Percentiles rank a stretch among this genome's conserved stretches.
Conservation (phyloP, 2,888 invertebrate species). For the Melanotus villosus region DNA sequence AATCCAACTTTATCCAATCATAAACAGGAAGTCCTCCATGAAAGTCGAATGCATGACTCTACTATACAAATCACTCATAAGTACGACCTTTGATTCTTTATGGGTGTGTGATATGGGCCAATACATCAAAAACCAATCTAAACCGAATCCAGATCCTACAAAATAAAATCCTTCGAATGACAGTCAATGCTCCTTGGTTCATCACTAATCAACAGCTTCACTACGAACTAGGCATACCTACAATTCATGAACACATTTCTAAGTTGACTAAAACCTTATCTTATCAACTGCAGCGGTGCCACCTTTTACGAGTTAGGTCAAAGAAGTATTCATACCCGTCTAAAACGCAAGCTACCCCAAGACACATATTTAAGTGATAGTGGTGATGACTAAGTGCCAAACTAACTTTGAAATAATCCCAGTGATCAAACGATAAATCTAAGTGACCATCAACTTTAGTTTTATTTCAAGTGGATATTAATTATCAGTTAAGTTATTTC, state of each 20-base stretch:
- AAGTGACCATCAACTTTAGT: too few species aligned
- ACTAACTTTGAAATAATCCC: too few species aligned
- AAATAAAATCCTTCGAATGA: background rate
- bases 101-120: background rate
- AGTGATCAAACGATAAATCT: too few species aligned
- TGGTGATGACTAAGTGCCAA: too few species aligned
- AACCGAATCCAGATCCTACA: background rate
- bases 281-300: background rate
- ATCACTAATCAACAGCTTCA: background rate
- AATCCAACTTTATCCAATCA: background rate
- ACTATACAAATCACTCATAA: background rate
- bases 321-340: too few species aligned
- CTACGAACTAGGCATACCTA: background rate
- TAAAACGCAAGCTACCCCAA: too few species aligned
- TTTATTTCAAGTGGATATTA: too few species aligned
- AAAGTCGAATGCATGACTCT: background rate
- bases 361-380: too few species aligned
- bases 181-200: background rate
- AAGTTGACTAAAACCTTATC: background rate
- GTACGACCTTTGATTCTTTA: background rate
- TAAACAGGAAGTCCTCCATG: background rate
- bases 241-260: background rate
- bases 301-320: background rate
- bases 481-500: too few species aligned
- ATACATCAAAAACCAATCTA: slow-evolving; percentile 3